phyloP scores from a whole-genome alignment of 2,888 invertebrate genomes.

The Chymomyza procnemis region DNA sequence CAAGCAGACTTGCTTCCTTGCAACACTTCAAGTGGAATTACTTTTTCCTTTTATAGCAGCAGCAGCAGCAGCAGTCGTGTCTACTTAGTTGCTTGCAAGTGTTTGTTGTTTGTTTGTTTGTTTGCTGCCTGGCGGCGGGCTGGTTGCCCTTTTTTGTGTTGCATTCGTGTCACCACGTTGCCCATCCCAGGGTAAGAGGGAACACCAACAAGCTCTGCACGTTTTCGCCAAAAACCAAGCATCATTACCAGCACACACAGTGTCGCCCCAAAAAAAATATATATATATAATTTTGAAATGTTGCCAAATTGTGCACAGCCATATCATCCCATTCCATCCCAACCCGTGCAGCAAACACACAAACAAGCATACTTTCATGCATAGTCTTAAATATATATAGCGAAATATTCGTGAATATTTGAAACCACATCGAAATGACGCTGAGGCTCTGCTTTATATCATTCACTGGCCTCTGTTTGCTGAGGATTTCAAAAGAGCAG shows the following conservation, averaged over 20 bases:
- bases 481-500: background rate
- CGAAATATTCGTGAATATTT: background rate
- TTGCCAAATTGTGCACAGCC: constrained; percentile 43
- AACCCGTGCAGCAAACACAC: background rate
- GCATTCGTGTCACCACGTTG: background rate
- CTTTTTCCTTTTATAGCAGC: constrained; percentile 9
- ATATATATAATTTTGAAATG: constrained; percentile 63
- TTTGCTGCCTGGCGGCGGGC: background rate
- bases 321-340: too few species aligned
- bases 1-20: constrained; percentile 7
- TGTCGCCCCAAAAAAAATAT: constrained; percentile 24
- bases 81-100: constrained; percentile 13
- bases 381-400: background rate
- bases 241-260: constrained; percentile 15
- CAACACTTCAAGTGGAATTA: constrained; percentile 15
- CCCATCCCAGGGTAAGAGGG: background rate
- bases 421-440: background rate
- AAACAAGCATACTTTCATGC: background rate
- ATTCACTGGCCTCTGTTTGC: background rate
- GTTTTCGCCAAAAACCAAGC: constrained; percentile 25
- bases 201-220: constrained; percentile 5
- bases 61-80: constrained; percentile 5
- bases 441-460: background rate
- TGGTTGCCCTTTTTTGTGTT: background rate
- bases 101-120: constrained; percentile 12